Evolutionary conservation across 1,140 invertebrate species (phyloP).

Genomic region (Drosophila melanica): DNA sequence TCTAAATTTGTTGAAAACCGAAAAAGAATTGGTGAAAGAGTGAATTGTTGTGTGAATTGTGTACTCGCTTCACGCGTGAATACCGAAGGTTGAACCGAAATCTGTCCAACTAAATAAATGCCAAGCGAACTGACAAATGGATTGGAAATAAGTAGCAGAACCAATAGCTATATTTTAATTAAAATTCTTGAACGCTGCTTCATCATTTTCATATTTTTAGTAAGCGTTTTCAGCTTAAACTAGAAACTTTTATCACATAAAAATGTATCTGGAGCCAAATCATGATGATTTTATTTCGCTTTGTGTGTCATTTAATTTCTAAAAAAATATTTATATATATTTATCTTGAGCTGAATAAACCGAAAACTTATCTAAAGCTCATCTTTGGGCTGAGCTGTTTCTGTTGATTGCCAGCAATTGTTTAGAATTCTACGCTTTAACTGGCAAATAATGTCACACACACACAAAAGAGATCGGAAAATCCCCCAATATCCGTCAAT

Average conservation of each 20-base stretch:
- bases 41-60: conserved; percentile 8
- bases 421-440: conserved; percentile 26
- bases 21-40: conserved; percentile 31
- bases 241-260: no score
- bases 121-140: neutral
- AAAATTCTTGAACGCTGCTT: no score
- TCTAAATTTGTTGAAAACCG: conserved; percentile 25
- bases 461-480: conserved; percentile 3
- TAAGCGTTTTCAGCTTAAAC: no score
- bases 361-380: neutral
- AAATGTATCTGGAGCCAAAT: no score
- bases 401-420: conserved; percentile 27
- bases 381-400: neutral
- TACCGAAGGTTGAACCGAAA: neutral
- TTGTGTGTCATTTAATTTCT: neutral
- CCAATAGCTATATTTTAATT: neutral
- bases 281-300: neutral
- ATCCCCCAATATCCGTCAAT: conserved; percentile 14
- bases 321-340: neutral
- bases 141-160: neutral
- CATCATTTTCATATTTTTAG: no score
- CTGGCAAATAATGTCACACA: neutral
- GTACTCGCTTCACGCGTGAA: conserved; percentile 23
- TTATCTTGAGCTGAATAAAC: no score
- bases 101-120: conserved; percentile 22